Conservation (phyloP, 2,888 invertebrate genomes). For the Oscheius sp. region DNA sequence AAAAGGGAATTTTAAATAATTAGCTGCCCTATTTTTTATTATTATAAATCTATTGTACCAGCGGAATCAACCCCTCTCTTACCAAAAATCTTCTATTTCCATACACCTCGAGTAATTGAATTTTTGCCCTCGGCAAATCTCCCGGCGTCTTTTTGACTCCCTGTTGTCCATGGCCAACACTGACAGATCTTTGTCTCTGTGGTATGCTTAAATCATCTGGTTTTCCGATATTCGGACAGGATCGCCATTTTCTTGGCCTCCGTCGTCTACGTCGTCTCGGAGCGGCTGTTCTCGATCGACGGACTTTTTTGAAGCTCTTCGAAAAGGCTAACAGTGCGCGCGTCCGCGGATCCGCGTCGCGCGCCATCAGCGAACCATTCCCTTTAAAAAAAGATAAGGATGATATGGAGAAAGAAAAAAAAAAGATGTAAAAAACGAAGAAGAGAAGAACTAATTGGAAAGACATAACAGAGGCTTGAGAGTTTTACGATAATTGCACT, state of each 20-base stretch:
- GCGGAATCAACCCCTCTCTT: conserved; percentile 7
- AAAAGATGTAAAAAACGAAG: neutral
- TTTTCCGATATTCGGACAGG: conserved; percentile 31
- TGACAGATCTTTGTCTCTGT: conserved; percentile 42
- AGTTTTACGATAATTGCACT: too few relatives aligned
- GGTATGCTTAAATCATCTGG: conserved; percentile 24
- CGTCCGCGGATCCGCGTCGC: conserved; percentile 37
- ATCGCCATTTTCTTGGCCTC: conserved; percentile 35
- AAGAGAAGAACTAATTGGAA: neutral
- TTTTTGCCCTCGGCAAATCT: conserved; percentile 33
- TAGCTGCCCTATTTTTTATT: neutral
- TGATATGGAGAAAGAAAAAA: conserved; percentile 12
- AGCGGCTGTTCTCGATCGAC: conserved; percentile 40
- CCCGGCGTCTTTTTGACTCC: neutral
- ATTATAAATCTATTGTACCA: neutral
- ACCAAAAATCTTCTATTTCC: conserved; percentile 34
- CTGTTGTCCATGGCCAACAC: conserved; percentile 16
- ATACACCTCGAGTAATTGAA: conserved; percentile 44
- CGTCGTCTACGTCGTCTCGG: conserved; percentile 49
- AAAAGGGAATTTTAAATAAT: too few relatives aligned
- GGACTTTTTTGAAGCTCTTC: conserved; percentile 68
- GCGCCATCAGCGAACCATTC: conserved; percentile 27
- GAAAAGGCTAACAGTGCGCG: conserved; percentile 65
- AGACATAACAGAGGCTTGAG: too few relatives aligned
- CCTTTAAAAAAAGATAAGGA: conserved; percentile 4